Base-by-base conservation (phyloP, 2,888 invertebrate species). In the Drosophila niveifrons region DNA sequence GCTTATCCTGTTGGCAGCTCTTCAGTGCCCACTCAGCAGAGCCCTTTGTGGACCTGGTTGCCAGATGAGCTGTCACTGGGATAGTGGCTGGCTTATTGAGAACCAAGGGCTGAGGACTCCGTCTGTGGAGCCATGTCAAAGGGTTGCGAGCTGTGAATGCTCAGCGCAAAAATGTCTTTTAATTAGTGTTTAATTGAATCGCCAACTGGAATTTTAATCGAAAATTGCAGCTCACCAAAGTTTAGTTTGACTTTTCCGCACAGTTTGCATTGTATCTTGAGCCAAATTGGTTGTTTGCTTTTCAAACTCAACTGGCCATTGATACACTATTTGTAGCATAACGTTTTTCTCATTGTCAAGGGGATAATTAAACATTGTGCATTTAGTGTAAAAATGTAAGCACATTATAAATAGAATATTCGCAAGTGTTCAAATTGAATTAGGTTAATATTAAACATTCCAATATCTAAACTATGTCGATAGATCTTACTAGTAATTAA, bases 191-290 rank as follows among this genome's bases (percentile, higher is more conserved):
- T 84, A 88, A 84, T 84, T 84, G 89, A 83, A 88, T 78, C 71
- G 89, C 83, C 72, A 86, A 75, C 89, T 86, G 89, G 88, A 88
- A 88, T 84, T 88, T 83, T 88, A 83, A 83, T 83, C 86, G 83
- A 83, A 83, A 83, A 88, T 88, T 73, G 79, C 78, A 74, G 62
- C 51, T 67, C 51, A 46, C 51, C 43, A 74, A 79, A 71, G 66
- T 69, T 73, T 48, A 63, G 69, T 72, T 82, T 69, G 66, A 70
- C 80, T 85, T 78, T 85, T 88, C 83, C 80, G 80, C 71, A 75
- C 71, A 82, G 88, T 88, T 83, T 85, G 83, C 75, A 80, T 75
- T 80, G 80, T 75, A 70, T 70, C 68, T 72, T 64, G 64, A 82
- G 78, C 87, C 64, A 75, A 83, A 83, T 78, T 72, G 72, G 59